phyloP scores from a whole-genome alignment of 2,888 invertebrate genomes.

The Microplitis manilae region DNA sequence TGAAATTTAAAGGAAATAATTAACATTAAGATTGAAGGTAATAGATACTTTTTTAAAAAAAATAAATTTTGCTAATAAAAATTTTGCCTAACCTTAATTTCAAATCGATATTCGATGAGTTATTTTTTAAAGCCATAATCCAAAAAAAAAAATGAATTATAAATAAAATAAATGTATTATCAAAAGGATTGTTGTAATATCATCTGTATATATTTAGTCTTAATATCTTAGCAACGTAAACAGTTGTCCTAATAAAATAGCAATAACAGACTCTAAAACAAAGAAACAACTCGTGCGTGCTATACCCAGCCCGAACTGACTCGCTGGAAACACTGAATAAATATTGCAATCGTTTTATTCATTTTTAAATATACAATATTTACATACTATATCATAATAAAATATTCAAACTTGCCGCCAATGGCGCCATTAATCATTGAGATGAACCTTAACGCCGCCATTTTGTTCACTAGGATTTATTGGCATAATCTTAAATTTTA shows the following conservation, averaged over 20 bases:
- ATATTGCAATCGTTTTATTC: not conserved
- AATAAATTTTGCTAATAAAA: too few species aligned
- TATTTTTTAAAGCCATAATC: not conserved
- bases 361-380: not conserved
- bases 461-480: too few species aligned
- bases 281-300: not conserved
- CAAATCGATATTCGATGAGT: too few species aligned
- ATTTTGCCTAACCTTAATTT: too few species aligned
- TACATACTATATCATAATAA: not conserved
- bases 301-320: not conserved
- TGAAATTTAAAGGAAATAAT: too few species aligned
- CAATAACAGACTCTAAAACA: not conserved
- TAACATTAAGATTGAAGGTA: too few species aligned
- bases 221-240: not conserved
- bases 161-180: not conserved
- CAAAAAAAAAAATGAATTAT: not conserved
- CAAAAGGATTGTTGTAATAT: not conserved
- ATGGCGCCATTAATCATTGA: too few species aligned
- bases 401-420: not conserved
- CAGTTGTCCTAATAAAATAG: not conserved
- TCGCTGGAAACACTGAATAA: not conserved
- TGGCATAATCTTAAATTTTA: too few species aligned
- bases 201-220: not conserved
- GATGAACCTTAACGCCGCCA: too few species aligned
- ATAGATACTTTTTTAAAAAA: too few species aligned